These are phyloP conservation scores for Philonicus albiceps DNA, from an alignment of 2,888 invertebrate genomes.

Conservation along the genomic window DNA sequence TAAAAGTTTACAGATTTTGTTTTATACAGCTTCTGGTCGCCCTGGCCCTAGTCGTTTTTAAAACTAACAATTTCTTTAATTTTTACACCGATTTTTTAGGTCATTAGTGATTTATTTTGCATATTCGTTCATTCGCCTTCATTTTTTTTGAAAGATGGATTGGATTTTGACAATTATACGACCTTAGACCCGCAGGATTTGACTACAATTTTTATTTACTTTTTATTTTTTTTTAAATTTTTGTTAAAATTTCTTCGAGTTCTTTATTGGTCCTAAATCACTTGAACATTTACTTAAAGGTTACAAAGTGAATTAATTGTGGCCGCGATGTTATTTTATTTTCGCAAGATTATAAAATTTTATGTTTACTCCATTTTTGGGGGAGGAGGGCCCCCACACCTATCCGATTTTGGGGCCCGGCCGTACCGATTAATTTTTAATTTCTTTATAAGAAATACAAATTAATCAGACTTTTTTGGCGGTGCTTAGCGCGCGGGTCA, in stretches of 20 bases:
- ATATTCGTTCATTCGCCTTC: not conserved
- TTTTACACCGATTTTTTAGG: conserved; percentile 27
- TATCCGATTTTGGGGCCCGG: not conserved
- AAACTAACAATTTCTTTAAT: not conserved
- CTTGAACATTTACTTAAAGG: conserved; percentile 44
- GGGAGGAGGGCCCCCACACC: not conserved
- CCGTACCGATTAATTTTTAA: not conserved
- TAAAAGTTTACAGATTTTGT: conserved; percentile 39
- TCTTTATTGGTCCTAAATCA: conserved; percentile 48
- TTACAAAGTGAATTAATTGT: conserved; percentile 33
- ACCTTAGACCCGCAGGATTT: not conserved
- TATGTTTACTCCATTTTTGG: not conserved
- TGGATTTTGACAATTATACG: not conserved
- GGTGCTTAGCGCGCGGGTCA: not conserved
- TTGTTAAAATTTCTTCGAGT: conserved; percentile 33
- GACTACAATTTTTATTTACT: not conserved
- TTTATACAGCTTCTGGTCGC: conserved; percentile 11
- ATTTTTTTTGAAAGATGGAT: not conserved
- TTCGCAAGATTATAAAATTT: not conserved
- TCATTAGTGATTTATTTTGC: not conserved
- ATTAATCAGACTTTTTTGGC: not conserved
- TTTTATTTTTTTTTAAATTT: not conserved
- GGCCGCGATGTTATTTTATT: not conserved
- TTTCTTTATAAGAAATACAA: too few species aligned
- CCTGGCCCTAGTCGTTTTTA: not conserved